A percentile compares a stretch with the other conserved stretches of the same genome.
These are phyloP conservation scores for Agelas oroides DNA, from an alignment of 37 sponge, comb jelly and placozoan species.

Conservation along the genomic window DNA sequence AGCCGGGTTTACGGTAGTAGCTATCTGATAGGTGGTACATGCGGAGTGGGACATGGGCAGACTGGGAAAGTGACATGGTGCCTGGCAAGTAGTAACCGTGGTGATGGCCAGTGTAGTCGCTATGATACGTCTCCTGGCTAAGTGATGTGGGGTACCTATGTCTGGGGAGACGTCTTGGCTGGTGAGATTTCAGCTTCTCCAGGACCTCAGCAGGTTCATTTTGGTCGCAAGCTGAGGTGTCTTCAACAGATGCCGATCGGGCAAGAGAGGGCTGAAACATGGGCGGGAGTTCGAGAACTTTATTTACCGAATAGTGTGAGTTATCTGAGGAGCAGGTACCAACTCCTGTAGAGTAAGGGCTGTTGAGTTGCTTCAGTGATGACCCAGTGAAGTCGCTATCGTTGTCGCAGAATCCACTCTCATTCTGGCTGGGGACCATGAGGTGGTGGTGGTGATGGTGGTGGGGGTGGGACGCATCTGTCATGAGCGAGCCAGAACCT, in stretches of 20 bases:
- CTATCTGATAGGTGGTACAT: background rate
- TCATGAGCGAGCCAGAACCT: background rate
- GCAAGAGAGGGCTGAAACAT: slow-evolving; percentile 11
- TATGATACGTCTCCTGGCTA: slow-evolving; percentile 15
- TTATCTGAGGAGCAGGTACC: background rate
- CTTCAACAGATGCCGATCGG: slow-evolving; percentile 66
- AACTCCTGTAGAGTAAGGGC: slow-evolving; percentile 9
- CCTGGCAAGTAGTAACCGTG: slow-evolving; percentile 6
- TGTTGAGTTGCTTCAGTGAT: slow-evolving; percentile 23
- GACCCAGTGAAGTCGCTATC: slow-evolving; percentile 47
- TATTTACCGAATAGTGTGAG: background rate
- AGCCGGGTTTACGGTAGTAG: slow-evolving; percentile 52
- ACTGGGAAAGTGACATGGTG: slow-evolving; percentile 41
- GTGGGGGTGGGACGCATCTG: background rate
- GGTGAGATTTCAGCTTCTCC: background rate
- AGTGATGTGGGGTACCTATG: slow-evolving; percentile 1
- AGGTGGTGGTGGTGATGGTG: slow-evolving; percentile 3
- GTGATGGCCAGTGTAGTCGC: background rate
- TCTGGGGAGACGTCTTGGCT: background rate
- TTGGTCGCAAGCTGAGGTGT: slow-evolving; percentile 12
- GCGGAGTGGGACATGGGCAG: slow-evolving; percentile 24
- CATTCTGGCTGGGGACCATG: slow-evolving; percentile 30
- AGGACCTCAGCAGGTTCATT: slow-evolving; percentile 27
- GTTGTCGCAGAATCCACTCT: slow-evolving; percentile 45
- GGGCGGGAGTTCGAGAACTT: slow-evolving; percentile 6